A percentile compares a stretch with the other conserved stretches of the same genome.
Evolutionary conservation across 1,140 invertebrate species (phyloP).

Genomic region (Eriosoma lanigerum): DNA sequence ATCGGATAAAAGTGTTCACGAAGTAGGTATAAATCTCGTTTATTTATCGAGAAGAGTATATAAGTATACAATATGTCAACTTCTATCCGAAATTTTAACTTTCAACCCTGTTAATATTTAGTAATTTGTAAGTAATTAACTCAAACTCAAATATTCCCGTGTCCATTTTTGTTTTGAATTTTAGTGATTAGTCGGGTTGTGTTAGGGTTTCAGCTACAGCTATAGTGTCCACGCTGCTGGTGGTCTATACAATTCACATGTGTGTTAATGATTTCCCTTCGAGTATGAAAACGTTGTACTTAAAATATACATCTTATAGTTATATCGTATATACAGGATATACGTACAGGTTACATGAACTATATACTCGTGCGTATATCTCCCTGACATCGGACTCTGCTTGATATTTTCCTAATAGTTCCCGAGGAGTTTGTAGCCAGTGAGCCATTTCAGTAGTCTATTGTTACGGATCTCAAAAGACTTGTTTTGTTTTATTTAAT

Average conservation of each 20-base stretch:
- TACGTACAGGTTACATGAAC: not conserved
- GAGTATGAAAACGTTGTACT: not conserved
- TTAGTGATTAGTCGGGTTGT: not conserved
- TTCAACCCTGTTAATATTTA: no score
- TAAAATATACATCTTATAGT: no score
- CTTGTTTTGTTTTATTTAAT: slow-evolving; percentile 13
- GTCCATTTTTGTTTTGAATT: not conserved
- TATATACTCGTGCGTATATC: not conserved
- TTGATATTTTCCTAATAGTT: not conserved
- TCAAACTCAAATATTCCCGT: not conserved
- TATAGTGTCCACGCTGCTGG: not conserved
- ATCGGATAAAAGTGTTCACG: no score
- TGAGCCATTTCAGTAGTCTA: slow-evolving; percentile 7
- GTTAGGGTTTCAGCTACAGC: not conserved
- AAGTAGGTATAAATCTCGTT: no score
- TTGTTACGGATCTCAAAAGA: slow-evolving; percentile 2
- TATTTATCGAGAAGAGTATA: no score
- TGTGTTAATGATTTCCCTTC: not conserved
- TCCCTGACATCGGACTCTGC: not conserved
- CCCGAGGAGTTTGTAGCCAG: not conserved
- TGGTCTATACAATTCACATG: slow-evolving; percentile 21
- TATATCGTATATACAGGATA: not conserved
- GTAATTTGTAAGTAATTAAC: no score
- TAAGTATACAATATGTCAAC: no score
- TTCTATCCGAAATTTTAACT: no score